phyloP scores from a whole-genome alignment of 2,888 invertebrate species.

The Rhagium mordax region DNA sequence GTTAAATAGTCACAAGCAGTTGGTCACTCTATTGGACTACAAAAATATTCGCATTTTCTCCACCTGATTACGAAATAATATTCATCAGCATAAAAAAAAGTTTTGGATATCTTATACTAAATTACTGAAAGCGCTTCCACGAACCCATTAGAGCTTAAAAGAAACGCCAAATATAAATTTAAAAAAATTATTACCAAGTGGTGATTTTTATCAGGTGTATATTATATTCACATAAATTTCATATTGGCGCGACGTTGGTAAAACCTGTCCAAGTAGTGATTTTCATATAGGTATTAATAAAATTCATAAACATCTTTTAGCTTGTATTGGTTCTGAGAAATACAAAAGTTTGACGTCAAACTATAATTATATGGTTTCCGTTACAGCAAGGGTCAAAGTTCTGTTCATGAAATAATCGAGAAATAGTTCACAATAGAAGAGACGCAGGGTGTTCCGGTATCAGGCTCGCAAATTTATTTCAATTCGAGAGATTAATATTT shows the following conservation, averaged over 20 bases:
- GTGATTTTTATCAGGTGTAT: background rate
- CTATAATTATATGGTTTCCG: background rate
- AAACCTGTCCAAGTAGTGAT: background rate
- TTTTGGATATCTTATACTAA: too few relatives aligned
- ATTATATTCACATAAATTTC: background rate
- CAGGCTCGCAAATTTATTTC: too few relatives aligned
- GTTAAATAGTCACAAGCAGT: too few relatives aligned
- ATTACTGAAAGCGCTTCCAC: background rate
- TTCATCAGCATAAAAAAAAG: too few relatives aligned
- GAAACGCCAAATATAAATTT: background rate
- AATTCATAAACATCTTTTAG: background rate
- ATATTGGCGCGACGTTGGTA: background rate
- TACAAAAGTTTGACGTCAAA: constrained; percentile 1
- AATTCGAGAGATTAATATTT: too few relatives aligned
- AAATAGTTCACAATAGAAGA: background rate
- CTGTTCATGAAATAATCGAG: background rate
- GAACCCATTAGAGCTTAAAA: background rate
- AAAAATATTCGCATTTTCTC: too few relatives aligned
- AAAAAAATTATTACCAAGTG: background rate
- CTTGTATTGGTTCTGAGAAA: background rate
- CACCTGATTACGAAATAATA: too few relatives aligned
- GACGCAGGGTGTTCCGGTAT: background rate
- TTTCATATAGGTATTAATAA: background rate
- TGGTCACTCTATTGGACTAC: too few relatives aligned
- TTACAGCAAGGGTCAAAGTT: background rate